A percentile compares a stretch with the other conserved stretches of the same genome.
phyloP scores from a whole-genome alignment of 2,888 invertebrate genomes.

The Crematogaster levior region DNA sequence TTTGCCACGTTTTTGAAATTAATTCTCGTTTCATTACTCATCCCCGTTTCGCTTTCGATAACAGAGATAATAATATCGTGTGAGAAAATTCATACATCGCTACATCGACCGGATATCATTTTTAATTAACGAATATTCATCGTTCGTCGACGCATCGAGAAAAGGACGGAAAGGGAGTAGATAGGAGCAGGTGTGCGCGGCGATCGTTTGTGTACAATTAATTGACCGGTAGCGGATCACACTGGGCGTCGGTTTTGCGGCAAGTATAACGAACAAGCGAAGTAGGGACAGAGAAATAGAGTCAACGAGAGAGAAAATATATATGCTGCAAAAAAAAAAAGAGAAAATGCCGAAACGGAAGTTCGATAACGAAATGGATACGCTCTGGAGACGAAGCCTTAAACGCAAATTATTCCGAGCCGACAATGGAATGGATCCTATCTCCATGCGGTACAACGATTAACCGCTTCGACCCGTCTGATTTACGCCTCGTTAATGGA shows the following conservation, averaged over 20 bases:
- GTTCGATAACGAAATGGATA: conserved; percentile 49
- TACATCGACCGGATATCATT: conserved; percentile 19
- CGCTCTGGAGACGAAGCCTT: conserved; percentile 13
- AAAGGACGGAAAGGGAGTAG: background rate
- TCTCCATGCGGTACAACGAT: conserved; percentile 62
- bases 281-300: background rate
- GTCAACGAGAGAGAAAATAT: background rate
- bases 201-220: conserved; percentile 65
- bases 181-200: conserved; percentile 26
- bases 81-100: conserved; percentile 14
- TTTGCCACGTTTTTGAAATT: background rate
- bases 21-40: conserved; percentile 4
- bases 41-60: conserved; percentile 3
- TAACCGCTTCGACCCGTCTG: conserved; percentile 76
- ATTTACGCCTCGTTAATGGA: conserved; percentile 78
- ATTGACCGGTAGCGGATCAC: conserved; percentile 60
- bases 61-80: conserved; percentile 28
- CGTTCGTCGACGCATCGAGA: conserved; percentile 52
- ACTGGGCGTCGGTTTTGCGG: conserved; percentile 44
- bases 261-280: conserved; percentile 62
- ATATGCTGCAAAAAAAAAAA: background rate
- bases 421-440: conserved; percentile 26
- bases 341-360: conserved; percentile 11
- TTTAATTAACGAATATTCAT: conserved; percentile 38
- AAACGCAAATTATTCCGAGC: conserved; percentile 60